Conservation (phyloP, 2,113 vertebrate genomes). For the Procavia capensis region DNA sequence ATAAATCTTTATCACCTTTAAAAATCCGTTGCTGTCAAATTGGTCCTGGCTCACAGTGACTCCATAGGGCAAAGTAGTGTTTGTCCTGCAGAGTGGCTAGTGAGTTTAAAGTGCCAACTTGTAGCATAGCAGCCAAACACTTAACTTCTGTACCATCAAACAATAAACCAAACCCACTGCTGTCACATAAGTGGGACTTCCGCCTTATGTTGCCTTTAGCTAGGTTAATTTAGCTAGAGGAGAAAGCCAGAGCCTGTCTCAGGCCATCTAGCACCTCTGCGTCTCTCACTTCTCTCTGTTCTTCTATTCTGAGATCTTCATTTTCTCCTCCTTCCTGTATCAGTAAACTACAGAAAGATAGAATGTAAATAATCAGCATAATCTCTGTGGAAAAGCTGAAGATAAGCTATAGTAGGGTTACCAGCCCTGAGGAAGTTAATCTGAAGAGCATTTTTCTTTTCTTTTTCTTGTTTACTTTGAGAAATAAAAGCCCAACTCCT, state of each 20-base stretch:
- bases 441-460: background rate
- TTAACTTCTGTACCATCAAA: too few relatives aligned
- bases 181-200: too few relatives aligned
- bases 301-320: background rate
- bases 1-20: background rate
- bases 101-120: too few relatives aligned
- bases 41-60: too few relatives aligned
- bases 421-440: background rate
- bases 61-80: too few relatives aligned
- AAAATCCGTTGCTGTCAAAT: background rate
- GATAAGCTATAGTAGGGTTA: background rate
- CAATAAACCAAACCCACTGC: too few relatives aligned
- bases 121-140: too few relatives aligned
- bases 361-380: background rate
- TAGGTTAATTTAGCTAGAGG: background rate
- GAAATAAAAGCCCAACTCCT: conserved; percentile 27
- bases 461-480: background rate
- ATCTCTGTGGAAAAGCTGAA: background rate
- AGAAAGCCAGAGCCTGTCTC: background rate
- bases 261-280: background rate
- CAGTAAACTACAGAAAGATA: conserved; percentile 39
- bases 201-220: background rate
- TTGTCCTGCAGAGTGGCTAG: too few relatives aligned
- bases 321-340: conserved; percentile 14
- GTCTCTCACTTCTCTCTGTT: background rate